Percentiles rank a stretch among this genome's conserved stretches.
These are phyloP conservation scores for Tautogolabrus adspersus DNA, from an alignment of 2,113 vertebrate species.

Conservation along the genomic window DNA sequence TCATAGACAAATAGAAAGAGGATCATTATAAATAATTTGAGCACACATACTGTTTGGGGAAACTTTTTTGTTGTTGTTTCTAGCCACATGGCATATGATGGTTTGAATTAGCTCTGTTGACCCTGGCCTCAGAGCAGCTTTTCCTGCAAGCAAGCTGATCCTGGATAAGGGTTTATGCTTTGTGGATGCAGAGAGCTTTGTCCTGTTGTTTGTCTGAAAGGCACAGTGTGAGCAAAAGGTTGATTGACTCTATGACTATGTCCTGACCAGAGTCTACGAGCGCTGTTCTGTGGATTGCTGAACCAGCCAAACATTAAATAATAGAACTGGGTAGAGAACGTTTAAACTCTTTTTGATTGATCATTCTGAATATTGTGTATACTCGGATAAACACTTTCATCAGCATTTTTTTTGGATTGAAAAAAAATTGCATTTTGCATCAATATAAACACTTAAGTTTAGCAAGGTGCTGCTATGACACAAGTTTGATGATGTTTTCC, in stretches of 20 bases:
- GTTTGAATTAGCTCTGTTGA: conserved; percentile 42
- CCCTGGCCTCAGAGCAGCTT: conserved; percentile 18
- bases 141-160: conserved; percentile 3
- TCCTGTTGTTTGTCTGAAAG: conserved; percentile 80
- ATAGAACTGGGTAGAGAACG: conserved; percentile 5
- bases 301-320: conserved; percentile 4
- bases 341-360: background rate
- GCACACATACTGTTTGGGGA: conserved; percentile 50
- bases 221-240: conserved; percentile 75
- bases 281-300: conserved; percentile 66
- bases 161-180: conserved; percentile 38
- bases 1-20: conserved; percentile 6
- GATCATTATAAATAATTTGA: background rate
- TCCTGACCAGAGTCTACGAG: conserved; percentile 58
- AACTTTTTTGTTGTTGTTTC: conserved; percentile 63
- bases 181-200: conserved; percentile 58
- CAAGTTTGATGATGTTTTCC: conserved; percentile 42
- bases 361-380: conserved; percentile 2
- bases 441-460: too few relatives aligned
- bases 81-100: conserved; percentile 65
- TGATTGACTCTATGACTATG: conserved; percentile 62
- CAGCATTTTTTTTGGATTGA: too few relatives aligned
- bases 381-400: background rate
- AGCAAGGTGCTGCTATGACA: too few relatives aligned
- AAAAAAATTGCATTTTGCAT: too few relatives aligned